Conservation (phyloP, 2,888 invertebrate genomes). For the Metallyticus violacea region DNA sequence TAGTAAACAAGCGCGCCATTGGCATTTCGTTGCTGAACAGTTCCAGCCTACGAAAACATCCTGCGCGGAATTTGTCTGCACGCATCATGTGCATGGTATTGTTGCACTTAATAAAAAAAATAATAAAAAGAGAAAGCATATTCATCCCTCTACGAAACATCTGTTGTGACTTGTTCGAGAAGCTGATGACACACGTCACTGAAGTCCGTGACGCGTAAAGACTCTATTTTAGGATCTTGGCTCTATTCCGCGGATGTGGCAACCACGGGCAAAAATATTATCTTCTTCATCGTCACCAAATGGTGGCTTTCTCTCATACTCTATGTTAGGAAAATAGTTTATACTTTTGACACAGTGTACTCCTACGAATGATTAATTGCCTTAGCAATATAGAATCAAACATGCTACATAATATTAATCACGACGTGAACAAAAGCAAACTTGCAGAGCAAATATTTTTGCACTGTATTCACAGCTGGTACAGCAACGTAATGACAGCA, state of each 20-base stretch:
- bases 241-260: conserved; percentile 22
- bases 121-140: not conserved
- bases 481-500: not conserved
- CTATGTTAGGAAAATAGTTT: not conserved
- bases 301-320: not conserved
- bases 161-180: not conserved
- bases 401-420: too few relatives aligned
- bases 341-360: too few relatives aligned
- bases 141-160: not conserved
- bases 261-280: not conserved
- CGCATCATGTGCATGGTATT: not conserved
- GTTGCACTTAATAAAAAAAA: not conserved
- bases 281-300: not conserved
- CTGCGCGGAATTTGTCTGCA: not conserved
- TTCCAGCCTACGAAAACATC: too few relatives aligned
- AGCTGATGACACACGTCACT: not conserved
- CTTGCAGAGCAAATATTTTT: not conserved
- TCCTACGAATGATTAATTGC: too few relatives aligned
- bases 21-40: too few relatives aligned
- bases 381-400: too few relatives aligned
- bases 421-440: not conserved
- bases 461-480: not conserved
- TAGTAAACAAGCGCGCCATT: not conserved
- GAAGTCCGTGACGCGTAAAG: not conserved
- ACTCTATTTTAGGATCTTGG: conserved; percentile 21